Conservation (phyloP, 2,797 vertebrate species). For the Urocyon cinereoargenteus region DNA sequence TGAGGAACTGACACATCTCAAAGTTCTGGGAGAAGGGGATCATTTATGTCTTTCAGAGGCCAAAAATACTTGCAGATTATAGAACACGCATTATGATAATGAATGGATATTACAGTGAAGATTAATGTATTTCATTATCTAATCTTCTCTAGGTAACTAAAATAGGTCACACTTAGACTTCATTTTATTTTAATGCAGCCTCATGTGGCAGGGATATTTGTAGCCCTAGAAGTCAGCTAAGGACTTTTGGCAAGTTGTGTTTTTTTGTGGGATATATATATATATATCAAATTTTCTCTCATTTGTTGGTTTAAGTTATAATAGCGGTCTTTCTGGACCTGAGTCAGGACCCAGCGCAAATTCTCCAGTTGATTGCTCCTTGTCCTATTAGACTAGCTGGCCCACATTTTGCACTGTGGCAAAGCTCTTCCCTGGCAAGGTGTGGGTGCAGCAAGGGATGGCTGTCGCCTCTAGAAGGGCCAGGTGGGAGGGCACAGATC, state of each 20-base stretch:
- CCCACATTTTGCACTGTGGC: background rate
- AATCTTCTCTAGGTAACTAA: constrained; percentile 60
- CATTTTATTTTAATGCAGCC: constrained; percentile 53
- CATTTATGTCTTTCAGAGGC: constrained; percentile 67
- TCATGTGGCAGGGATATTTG: constrained; percentile 23
- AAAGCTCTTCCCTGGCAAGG: background rate
- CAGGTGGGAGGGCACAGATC: background rate
- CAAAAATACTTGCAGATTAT: constrained; percentile 65
- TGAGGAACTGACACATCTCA: constrained; percentile 54
- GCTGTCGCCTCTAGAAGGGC: background rate
- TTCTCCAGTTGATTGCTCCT: background rate
- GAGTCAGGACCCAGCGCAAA: background rate
- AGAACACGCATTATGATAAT: constrained; percentile 57
- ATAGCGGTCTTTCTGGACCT: background rate
- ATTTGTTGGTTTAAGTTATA: constrained; percentile 41
- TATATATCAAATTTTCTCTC: background rate
- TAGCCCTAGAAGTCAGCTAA: constrained; percentile 52
- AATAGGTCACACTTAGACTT: constrained; percentile 70
- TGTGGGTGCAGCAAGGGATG: background rate
- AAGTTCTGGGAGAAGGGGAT: constrained; percentile 43
- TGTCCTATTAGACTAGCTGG: background rate
- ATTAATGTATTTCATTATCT: constrained; percentile 71
- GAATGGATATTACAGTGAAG: constrained; percentile 42
- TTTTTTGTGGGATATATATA: background rate
- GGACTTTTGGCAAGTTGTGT: background rate